Percentiles rank a stretch among this genome's conserved stretches.
Conservation (phyloP, 1,140 invertebrate genomes). For the Chironomus tepperi region DNA sequence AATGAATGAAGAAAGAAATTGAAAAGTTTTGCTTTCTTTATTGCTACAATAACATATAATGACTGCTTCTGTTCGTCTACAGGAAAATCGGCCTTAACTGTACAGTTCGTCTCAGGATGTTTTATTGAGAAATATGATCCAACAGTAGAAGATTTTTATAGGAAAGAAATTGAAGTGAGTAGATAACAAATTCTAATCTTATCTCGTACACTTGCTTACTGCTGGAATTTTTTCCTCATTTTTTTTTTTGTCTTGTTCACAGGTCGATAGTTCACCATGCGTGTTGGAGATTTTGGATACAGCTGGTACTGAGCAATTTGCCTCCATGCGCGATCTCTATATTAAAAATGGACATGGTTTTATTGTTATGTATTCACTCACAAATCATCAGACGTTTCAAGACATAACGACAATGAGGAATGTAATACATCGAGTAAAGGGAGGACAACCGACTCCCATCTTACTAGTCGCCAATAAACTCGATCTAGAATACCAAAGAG, state of each 20-base stretch:
- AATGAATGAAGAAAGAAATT: background rate
- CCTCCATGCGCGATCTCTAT: slow-evolving; percentile 98
- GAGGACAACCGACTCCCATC: slow-evolving; percentile 88
- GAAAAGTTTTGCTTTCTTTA: too few relatives aligned
- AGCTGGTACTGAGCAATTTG: slow-evolving; percentile 99
- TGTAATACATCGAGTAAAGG: slow-evolving; percentile 97
- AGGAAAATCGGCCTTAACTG: slow-evolving; percentile 93
- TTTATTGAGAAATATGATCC: slow-evolving; percentile 99
- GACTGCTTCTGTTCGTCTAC: too few relatives aligned
- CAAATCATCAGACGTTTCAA: slow-evolving; percentile 54
- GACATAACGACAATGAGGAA: slow-evolving; percentile 99
- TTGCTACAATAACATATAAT: too few relatives aligned
- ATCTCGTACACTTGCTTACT: too few relatives aligned
- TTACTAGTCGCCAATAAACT: slow-evolving; percentile 93
- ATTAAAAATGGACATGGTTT: slow-evolving; percentile 97
- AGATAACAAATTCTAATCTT: background rate
- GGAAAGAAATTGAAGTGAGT: slow-evolving; percentile 94
- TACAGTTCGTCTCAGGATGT: slow-evolving; percentile 97
- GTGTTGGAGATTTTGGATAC: slow-evolving; percentile 99
- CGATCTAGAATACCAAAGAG: slow-evolving; percentile 90
- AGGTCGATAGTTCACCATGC: slow-evolving; percentile 86
- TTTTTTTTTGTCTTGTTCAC: too few relatives aligned
- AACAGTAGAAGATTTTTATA: slow-evolving; percentile 98
- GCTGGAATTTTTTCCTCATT: too few relatives aligned
- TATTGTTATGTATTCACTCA: slow-evolving; percentile 89